Conservation (phyloP, 1,140 invertebrate genomes). For the Drosophila serrata region DNA sequence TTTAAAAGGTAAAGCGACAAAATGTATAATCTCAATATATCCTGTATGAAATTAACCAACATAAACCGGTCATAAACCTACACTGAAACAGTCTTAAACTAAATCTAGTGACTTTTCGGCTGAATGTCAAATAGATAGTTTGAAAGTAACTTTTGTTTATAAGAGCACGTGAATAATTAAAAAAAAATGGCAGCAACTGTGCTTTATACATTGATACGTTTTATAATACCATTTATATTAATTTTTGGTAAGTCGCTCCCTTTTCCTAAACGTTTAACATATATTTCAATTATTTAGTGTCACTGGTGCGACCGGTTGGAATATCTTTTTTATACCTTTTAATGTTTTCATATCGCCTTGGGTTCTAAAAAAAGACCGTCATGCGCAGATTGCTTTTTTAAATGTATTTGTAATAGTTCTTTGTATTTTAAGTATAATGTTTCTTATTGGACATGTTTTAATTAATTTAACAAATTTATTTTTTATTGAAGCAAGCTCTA, state of each 20-base stretch:
- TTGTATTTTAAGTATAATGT: slow-evolving; percentile 18
- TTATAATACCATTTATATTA: slow-evolving; percentile 3
- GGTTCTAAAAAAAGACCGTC: slow-evolving; percentile 39
- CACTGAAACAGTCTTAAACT: too few relatives aligned
- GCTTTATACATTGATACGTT: not conserved
- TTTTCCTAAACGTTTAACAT: not conserved
- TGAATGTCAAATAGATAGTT: not conserved
- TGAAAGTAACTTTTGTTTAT: not conserved
- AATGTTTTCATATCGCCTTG: slow-evolving; percentile 61
- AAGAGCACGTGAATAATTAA: not conserved
- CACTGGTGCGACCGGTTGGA: slow-evolving; percentile 46
- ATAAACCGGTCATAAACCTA: too few relatives aligned
- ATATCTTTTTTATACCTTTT: slow-evolving; percentile 53
- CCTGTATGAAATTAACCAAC: too few relatives aligned
- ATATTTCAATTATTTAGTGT: slow-evolving; percentile 23
- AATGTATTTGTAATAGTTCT: slow-evolving; percentile 26
- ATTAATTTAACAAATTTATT: slow-evolving; percentile 38
- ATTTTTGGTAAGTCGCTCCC: not conserved
- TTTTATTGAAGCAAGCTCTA: not conserved
- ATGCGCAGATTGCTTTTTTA: slow-evolving; percentile 1
- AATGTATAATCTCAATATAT: too few relatives aligned
- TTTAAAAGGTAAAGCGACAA: too few relatives aligned
- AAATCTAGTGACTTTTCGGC: not conserved
- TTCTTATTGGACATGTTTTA: slow-evolving; percentile 28
- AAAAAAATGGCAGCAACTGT: not conserved